phyloP scores from a whole-genome alignment of 2,888 invertebrate species.

The Brachycybe producta region DNA sequence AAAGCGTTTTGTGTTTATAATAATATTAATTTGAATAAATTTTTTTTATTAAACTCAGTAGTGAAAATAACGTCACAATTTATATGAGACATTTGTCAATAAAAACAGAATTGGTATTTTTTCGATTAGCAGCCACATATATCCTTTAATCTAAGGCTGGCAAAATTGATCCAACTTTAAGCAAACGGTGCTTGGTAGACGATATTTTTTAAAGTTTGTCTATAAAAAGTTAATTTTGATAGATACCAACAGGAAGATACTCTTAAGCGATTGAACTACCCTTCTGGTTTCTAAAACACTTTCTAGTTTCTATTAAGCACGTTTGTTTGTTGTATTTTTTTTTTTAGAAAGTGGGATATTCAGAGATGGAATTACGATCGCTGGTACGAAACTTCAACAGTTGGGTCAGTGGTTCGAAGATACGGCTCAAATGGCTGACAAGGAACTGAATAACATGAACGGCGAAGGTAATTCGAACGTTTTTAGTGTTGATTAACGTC shows the following conservation, averaged over 20 bases:
- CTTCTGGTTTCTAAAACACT: too few relatives aligned
- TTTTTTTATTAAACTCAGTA: slow-evolving; percentile 9
- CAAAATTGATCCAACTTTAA: too few relatives aligned
- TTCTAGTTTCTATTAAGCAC: too few relatives aligned
- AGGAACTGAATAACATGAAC: slow-evolving; percentile 19
- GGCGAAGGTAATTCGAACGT: slow-evolving; percentile 9
- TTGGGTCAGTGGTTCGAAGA: slow-evolving; percentile 24
- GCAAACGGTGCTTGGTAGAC: too few relatives aligned
- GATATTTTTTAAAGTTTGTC: too few relatives aligned
- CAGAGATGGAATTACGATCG: slow-evolving; percentile 19
- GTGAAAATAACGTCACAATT: neutral
- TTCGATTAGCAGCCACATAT: too few relatives aligned
- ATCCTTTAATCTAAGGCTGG: too few relatives aligned
- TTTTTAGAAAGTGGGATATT: slow-evolving; percentile 23
- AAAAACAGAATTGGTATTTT: neutral
- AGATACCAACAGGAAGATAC: too few relatives aligned
- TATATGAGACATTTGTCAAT: neutral
- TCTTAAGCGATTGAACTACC: too few relatives aligned
- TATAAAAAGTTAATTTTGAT: too few relatives aligned
- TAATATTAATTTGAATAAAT: slow-evolving; percentile 5
- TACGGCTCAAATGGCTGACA: slow-evolving; percentile 19
- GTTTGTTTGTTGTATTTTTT: neutral
- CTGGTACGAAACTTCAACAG: slow-evolving; percentile 21
- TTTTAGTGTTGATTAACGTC: neutral
- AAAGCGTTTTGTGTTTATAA: neutral